A percentile compares a stretch with the other conserved stretches of the same genome.
Conservation (phyloP, 2,888 invertebrate genomes). For the Lottia scabra region DNA sequence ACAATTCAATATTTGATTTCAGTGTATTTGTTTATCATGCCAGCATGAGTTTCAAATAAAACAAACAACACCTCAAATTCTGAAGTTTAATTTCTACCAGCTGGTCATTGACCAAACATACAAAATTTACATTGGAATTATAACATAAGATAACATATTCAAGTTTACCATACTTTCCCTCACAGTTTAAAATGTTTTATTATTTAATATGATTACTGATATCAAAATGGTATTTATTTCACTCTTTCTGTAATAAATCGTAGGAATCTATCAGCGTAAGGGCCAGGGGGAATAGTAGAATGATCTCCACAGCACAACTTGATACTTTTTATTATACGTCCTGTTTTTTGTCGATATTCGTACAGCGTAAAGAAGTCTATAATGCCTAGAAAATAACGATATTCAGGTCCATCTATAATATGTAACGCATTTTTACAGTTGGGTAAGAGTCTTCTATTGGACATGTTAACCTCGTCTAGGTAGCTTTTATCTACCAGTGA, state of each 20-base stretch:
- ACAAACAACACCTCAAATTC: too few relatives aligned
- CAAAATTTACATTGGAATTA: too few relatives aligned
- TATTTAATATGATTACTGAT: too few relatives aligned
- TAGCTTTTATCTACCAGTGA: conserved; percentile 34
- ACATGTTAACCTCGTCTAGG: conserved; percentile 29
- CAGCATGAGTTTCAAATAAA: too few relatives aligned
- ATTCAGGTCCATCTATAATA: conserved; percentile 53
- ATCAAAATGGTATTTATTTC: background rate
- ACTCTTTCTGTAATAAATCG: conserved; percentile 43
- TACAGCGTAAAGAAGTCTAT: conserved; percentile 61
- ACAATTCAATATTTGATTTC: too few relatives aligned
- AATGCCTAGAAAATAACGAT: conserved; percentile 57
- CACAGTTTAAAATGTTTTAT: too few relatives aligned
- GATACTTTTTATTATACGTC: conserved; percentile 47
- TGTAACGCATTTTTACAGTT: conserved; percentile 57
- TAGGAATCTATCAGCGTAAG: conserved; percentile 50
- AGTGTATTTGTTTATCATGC: too few relatives aligned
- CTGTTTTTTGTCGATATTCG: conserved; percentile 45
- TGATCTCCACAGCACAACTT: conserved; percentile 54
- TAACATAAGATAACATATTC: too few relatives aligned
- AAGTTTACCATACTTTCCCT: too few relatives aligned
- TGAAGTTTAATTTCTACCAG: too few relatives aligned
- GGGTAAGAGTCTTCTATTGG: conserved; percentile 49
- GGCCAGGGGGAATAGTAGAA: conserved; percentile 53
- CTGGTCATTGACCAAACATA: too few relatives aligned